These are phyloP conservation scores for Microctenopoma stevenorrisi DNA, from an alignment of 2,797 vertebrate genomes.

Conservation along the genomic window DNA sequence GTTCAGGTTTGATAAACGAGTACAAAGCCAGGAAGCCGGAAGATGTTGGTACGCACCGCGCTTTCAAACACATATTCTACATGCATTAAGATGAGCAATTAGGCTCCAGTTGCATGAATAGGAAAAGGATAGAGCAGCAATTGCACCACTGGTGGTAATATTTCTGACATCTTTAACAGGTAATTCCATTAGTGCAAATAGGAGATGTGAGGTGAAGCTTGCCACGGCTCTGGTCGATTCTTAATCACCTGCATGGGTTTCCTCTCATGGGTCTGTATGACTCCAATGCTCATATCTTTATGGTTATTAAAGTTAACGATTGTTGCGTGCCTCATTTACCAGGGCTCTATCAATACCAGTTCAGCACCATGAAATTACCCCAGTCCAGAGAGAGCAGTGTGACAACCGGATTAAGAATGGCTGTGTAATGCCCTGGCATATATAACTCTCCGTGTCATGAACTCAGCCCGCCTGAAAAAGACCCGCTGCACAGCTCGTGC, in stretches of 20 bases:
- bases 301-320: constrained; percentile 85
- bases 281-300: constrained; percentile 81
- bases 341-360: constrained; percentile 83
- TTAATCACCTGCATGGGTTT: constrained; percentile 82
- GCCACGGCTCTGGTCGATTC: constrained; percentile 74
- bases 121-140: constrained; percentile 31
- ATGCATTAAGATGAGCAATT: constrained; percentile 19
- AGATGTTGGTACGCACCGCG: neutral
- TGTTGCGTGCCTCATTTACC: constrained; percentile 80
- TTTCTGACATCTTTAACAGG: constrained; percentile 72
- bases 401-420: constrained; percentile 83
- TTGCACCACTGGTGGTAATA: constrained; percentile 60
- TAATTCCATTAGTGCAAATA: constrained; percentile 78
- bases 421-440: constrained; percentile 76
- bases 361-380: constrained; percentile 85
- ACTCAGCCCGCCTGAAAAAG: constrained; percentile 47
- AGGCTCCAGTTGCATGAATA: constrained; percentile 34
- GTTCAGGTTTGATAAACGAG: constrained; percentile 22
- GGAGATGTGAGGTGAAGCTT: constrained; percentile 59
- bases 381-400: constrained; percentile 76
- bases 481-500: constrained; percentile 59
- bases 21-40: neutral
- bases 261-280: constrained; percentile 72
- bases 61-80: constrained; percentile 9
- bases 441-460: constrained; percentile 76